Percentiles rank a stretch among this genome's conserved stretches.
Conservation (phyloP, 2,113 vertebrate species). For the Garra rufa region DNA sequence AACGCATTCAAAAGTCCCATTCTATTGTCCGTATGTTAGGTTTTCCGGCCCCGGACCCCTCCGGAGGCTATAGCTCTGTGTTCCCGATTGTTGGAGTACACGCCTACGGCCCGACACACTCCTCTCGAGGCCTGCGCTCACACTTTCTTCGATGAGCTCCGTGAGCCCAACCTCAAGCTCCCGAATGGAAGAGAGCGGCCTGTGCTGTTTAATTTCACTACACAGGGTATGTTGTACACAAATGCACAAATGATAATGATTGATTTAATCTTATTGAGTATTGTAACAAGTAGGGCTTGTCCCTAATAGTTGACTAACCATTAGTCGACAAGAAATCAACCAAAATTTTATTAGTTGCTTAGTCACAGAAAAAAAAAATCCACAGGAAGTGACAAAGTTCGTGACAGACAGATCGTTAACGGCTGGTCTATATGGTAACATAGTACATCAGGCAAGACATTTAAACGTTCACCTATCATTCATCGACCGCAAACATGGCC, state of each 20-base stretch:
- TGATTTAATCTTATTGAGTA: background rate
- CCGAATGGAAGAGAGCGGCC: constrained; percentile 97
- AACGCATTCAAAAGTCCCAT: background rate
- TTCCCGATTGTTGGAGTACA: constrained; percentile 97
- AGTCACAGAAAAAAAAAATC: no score
- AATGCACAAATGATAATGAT: background rate
- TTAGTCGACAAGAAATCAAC: no score
- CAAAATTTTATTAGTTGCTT: no score
- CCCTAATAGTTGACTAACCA: no score
- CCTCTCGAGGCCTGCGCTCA: constrained; percentile 97
- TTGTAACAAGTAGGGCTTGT: no score
- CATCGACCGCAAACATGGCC: no score
- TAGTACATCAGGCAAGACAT: no score
- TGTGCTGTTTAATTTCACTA: constrained; percentile 98
- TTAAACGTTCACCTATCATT: no score
- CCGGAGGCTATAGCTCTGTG: constrained; percentile 97
- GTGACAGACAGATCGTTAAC: no score
- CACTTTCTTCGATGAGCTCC: constrained; percentile 98
- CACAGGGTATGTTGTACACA: constrained; percentile 84
- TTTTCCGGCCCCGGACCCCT: constrained; percentile 96
- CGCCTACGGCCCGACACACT: constrained; percentile 92
- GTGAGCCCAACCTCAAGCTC: constrained; percentile 96
- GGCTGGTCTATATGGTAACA: no score
- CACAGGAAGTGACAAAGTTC: no score
- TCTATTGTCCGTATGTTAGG: constrained; percentile 71